Percentiles rank a stretch among this genome's conserved stretches.
These are phyloP conservation scores for Coelogynopora nodosa DNA, from an alignment of 2,888 invertebrate genomes.

Conservation along the genomic window DNA sequence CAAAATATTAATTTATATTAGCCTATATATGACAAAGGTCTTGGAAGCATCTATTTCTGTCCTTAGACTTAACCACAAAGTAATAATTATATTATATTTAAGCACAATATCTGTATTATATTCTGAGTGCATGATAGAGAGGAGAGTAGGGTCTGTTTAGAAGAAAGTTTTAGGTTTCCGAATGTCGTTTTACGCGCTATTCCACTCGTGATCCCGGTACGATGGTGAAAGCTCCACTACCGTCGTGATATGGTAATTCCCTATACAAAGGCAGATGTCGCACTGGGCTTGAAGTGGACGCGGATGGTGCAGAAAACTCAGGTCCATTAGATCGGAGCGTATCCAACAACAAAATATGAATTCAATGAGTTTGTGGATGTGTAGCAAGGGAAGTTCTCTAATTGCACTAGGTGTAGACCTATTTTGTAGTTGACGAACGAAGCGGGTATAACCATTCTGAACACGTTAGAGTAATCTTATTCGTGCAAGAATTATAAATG, in stretches of 20 bases:
- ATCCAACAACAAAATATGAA: neutral
- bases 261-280: neutral
- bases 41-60: no score
- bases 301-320: neutral
- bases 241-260: neutral
- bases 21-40: no score
- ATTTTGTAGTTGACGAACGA: neutral
- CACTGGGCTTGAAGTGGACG: neutral
- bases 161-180: neutral
- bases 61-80: no score
- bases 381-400: neutral
- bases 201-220: neutral
- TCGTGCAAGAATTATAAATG: neutral
- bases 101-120: neutral
- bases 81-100: no score
- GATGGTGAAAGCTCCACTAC: neutral
- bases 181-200: neutral
- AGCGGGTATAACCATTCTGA: neutral
- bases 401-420: neutral
- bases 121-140: neutral
- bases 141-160: neutral
- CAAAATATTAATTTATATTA: no score
- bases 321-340: neutral
- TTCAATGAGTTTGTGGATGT: neutral
- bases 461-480: neutral